Evolutionary conservation across 2,113 vertebrate species (phyloP).

Genomic region (Phasianus colchicus): DNA sequence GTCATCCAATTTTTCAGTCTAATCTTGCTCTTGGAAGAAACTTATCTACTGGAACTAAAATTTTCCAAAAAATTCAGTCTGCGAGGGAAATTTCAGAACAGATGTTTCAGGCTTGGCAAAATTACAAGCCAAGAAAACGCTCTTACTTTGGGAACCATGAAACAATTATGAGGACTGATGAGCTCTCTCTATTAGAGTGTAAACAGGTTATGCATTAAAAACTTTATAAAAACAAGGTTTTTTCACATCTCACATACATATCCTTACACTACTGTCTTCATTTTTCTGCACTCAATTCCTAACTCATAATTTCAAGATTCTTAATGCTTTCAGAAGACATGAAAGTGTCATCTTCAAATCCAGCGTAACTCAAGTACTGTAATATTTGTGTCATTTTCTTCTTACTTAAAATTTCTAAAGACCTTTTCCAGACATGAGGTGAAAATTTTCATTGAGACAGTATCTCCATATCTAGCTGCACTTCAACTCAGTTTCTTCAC

Average conservation of each 20-base stretch:
- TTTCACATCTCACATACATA: background rate
- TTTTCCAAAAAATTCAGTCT: conserved; percentile 32
- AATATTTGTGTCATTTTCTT: conserved; percentile 31
- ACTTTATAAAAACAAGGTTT: background rate
- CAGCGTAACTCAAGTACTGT: background rate
- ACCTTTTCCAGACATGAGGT: conserved; percentile 17
- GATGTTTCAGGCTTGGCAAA: conserved; percentile 41
- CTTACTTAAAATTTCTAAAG: conserved; percentile 28
- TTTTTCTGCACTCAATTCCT: background rate
- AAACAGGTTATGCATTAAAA: background rate
- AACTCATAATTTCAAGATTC: background rate
- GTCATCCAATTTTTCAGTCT: background rate
- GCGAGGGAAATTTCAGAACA: conserved; percentile 38
- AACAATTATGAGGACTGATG: background rate
- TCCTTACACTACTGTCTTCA: background rate
- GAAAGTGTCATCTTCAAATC: conserved; percentile 17
- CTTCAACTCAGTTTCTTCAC: conserved; percentile 47
- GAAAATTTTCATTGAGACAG: conserved; percentile 3
- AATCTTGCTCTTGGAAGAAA: conserved; percentile 44
- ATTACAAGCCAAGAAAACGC: background rate
- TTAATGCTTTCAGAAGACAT: background rate
- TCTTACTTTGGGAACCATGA: background rate
- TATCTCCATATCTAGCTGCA: conserved; percentile 18
- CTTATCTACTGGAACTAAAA: conserved; percentile 5
- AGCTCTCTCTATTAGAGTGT: background rate